Percentiles rank a stretch among this genome's conserved stretches.
These are phyloP conservation scores for Anseranas semipalmata DNA, from an alignment of 2,113 vertebrate species.

Conservation along the genomic window DNA sequence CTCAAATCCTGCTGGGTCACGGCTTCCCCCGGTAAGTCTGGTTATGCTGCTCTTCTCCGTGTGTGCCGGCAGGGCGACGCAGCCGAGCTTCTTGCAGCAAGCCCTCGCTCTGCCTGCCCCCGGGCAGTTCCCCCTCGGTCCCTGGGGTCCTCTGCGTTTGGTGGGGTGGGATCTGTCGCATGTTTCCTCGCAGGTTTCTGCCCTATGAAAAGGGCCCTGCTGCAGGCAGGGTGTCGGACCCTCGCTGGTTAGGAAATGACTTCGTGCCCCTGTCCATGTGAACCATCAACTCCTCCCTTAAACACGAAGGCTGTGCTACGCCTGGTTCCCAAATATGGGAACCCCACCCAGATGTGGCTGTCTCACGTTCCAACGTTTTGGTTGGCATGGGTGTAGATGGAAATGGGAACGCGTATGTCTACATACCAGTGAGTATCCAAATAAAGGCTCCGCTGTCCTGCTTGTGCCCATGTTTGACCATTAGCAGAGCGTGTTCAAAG, in stretches of 20 bases:
- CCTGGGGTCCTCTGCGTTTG: not conserved
- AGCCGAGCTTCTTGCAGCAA: not conserved
- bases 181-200: not conserved
- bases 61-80: not conserved
- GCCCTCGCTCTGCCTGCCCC: not conserved
- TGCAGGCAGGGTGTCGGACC: not conserved
- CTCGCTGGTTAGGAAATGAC: not conserved
- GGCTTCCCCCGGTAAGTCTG: not conserved
- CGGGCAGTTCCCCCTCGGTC: rapidly evolving
- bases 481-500: not conserved
- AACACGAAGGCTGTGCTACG: not conserved
- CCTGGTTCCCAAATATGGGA: not conserved
- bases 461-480: conserved; percentile 44
- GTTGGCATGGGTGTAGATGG: not conserved
- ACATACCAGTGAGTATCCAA: not conserved
- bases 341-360: not conserved
- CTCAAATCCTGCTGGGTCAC: not conserved
- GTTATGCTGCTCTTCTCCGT: not conserved
- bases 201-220: not conserved
- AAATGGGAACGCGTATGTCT: not conserved
- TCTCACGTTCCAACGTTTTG: not conserved
- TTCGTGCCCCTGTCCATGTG: not conserved
- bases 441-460: not conserved
- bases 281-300: not conserved
- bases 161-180: not conserved